These are phyloP conservation scores for Sebastes cheni DNA, from an alignment of 2,797 vertebrate species.

Conservation along the genomic window DNA sequence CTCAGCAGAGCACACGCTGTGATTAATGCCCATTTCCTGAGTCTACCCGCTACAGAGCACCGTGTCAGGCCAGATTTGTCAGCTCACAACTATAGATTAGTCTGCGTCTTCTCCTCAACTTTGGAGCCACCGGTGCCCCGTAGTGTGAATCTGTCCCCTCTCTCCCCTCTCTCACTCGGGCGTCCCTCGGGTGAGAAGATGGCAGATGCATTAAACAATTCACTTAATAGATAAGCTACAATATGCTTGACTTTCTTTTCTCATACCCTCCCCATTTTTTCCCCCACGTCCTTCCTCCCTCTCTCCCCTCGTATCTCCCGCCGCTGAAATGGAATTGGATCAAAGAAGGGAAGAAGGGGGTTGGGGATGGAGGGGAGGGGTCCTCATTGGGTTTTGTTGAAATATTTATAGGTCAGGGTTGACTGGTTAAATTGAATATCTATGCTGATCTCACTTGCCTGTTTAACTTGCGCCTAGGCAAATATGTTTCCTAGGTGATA, in stretches of 20 bases:
- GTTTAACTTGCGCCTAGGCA: slow-evolving; percentile 99
- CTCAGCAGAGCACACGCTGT: slow-evolving; percentile 82
- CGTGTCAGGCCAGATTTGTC: slow-evolving; percentile 93
- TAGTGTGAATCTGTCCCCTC: slow-evolving; percentile 90
- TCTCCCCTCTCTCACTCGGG: slow-evolving; percentile 39
- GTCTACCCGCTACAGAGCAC: slow-evolving; percentile 84
- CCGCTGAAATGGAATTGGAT: slow-evolving; percentile 98
- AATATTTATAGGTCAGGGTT: slow-evolving; percentile 99
- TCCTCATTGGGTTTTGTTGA: slow-evolving; percentile 99
- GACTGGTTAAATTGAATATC: slow-evolving; percentile 99
- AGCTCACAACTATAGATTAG: slow-evolving; percentile 93
- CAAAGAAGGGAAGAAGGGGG: slow-evolving; percentile 84
- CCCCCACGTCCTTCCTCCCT: slow-evolving; percentile 53
- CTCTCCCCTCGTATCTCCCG: slow-evolving; percentile 84
- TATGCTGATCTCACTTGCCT: slow-evolving; percentile 99
- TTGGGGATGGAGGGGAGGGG: slow-evolving; percentile 62
- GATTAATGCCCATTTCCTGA: slow-evolving; percentile 92
- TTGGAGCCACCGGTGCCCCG: slow-evolving; percentile 87
- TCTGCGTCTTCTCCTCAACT: slow-evolving; percentile 90
- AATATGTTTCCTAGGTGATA: slow-evolving; percentile 99
- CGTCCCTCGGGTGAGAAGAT: slow-evolving; percentile 84
- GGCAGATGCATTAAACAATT: slow-evolving; percentile 96
- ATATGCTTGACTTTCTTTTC: slow-evolving; percentile 92
- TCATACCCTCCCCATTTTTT: slow-evolving; percentile 69
- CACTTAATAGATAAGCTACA: slow-evolving; percentile 97